phyloP scores from a whole-genome alignment of 2,113 vertebrate genomes.

The Gallinago media region DNA sequence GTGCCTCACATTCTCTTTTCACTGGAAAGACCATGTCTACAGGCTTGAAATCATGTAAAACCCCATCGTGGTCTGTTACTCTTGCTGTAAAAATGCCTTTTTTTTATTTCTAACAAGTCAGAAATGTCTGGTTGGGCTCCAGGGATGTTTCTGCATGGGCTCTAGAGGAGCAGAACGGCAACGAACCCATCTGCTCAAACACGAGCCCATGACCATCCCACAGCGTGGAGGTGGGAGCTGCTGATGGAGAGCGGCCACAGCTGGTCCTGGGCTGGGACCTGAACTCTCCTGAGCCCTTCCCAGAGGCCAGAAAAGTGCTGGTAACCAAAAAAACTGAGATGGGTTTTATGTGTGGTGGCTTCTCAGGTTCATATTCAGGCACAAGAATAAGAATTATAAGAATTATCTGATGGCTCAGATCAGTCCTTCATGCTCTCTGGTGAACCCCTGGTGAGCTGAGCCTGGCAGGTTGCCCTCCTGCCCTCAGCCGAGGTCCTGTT shows the following conservation, averaged over 20 bases:
- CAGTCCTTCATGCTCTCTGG: neutral
- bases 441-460: accelerated
- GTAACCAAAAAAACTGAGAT: neutral
- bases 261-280: neutral
- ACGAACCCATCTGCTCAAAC: neutral
- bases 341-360: neutral
- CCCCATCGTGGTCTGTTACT: neutral
- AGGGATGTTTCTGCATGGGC: neutral
- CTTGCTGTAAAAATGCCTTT: neutral
- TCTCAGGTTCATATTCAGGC: neutral
- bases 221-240: neutral
- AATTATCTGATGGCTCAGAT: neutral
- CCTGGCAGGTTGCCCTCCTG: neutral
- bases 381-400: neutral
- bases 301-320: neutral
- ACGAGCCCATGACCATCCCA: accelerated
- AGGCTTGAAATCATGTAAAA: neutral
- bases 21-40: neutral
- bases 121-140: neutral
- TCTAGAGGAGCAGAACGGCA: neutral
- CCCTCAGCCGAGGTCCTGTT: accelerated
- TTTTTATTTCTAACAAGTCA: neutral
- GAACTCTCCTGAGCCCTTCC: neutral
- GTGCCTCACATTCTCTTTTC: neutral
- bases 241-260: neutral